phyloP scores from a whole-genome alignment of 2,888 invertebrate species.

The Allygus modestus region DNA sequence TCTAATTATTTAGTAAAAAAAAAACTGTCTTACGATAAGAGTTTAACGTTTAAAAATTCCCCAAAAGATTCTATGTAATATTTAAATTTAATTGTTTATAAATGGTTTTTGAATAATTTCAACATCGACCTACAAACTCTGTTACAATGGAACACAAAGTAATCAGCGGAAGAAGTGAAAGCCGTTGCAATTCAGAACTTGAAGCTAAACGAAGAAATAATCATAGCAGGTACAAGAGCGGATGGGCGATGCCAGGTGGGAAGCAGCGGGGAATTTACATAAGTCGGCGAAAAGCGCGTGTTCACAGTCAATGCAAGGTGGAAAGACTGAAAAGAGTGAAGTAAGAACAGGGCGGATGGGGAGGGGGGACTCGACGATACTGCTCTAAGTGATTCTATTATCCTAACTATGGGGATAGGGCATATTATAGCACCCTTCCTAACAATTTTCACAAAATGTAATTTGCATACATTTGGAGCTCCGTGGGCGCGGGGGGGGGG shows the following conservation, averaged over 20 bases:
- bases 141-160: not conserved
- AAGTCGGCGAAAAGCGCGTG: conserved; percentile 7
- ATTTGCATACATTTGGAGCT: conserved; percentile 62
- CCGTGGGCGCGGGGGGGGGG: not conserved
- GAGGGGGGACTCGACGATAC: conserved; percentile 27
- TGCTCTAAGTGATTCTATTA: conserved; percentile 62
- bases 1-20: too few relatives aligned
- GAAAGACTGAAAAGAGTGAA: not conserved
- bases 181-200: not conserved
- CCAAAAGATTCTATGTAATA: too few relatives aligned
- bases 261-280: conserved; percentile 34
- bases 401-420: conserved; percentile 51
- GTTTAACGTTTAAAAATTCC: too few relatives aligned
- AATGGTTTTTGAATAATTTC: not conserved
- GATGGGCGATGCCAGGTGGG: not conserved
- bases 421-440: conserved; percentile 60
- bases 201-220: conserved; percentile 32
- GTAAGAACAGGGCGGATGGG: not conserved
- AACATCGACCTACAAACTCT: not conserved
- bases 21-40: too few relatives aligned
- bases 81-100: not conserved
- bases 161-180: not conserved
- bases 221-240: conserved; percentile 26
- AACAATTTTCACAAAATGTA: conserved; percentile 63
- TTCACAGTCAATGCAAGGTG: not conserved